Base-by-base conservation (phyloP, 2,888 invertebrate species). In the Eupithecia tripunctaria region DNA sequence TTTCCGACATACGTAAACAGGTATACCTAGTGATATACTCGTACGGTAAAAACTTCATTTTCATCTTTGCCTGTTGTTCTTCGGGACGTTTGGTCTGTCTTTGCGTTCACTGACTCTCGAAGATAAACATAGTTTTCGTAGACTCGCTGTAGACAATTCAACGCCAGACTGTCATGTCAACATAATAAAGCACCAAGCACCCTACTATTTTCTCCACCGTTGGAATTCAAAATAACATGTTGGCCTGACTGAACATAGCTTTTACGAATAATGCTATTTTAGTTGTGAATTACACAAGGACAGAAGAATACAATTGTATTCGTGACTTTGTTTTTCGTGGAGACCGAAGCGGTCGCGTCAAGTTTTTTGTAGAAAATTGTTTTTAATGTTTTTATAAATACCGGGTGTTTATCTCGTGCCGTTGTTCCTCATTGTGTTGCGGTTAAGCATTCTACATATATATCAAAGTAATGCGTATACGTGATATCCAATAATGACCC, bases 401-500 rank as follows among this genome's bases (percentile, higher is more conserved):
- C 59, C 15, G 10, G 64, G 29, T 65, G 25, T 38, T 27, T 29
- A 18, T 29, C 60, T 18, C 41, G 63, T 63, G 51, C 21, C n/a
- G 36, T 63, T 10, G 63, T 36, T 29, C 29, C 36, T 32, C 21
- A 25, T 36, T 25, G 63, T 36, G 63, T 18, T n/a, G 18, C 36
- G 14, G n/a, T 29, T 21, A 21, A 38, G 63, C 10, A 21, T n/a
- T 38, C n/a, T n/a, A n/a, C n/a, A n/a, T n/a, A n/a, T 21, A 21
- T 32, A 38, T 43, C 25, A 68, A 41, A 8, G 10, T 36, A 29
- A 56, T 51, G 15, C 41, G 41, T 62, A 21, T 47, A 68, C 27
- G 21, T 60, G 41, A 63, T 69, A 74, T 74, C 72, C 75, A 76
- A 71, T 75, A 87, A 84, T 83, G 85, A 84, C 86, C 85, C 84